Percentiles rank a stretch among this genome's conserved stretches.
phyloP scores from a whole-genome alignment of 2,888 invertebrate species.

The Syritta pipiens region DNA sequence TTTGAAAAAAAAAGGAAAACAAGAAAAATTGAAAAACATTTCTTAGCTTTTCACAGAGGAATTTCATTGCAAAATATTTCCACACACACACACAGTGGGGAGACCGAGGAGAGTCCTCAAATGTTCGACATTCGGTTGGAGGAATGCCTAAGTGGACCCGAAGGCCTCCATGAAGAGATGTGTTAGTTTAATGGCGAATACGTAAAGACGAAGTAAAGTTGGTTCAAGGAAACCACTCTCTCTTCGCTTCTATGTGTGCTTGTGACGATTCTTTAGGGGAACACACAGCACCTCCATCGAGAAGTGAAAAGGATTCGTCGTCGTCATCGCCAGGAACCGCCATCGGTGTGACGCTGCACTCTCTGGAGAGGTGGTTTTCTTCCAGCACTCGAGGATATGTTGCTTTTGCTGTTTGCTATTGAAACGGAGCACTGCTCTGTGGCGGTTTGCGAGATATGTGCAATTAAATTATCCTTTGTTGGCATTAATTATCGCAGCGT shows the following conservation, averaged over 20 bases:
- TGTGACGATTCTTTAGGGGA: too few species aligned
- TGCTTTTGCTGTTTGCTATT: slow-evolving; percentile 46
- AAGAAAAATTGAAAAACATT: not conserved
- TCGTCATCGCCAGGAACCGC: slow-evolving; percentile 5
- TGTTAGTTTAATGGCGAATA: slow-evolving; percentile 17
- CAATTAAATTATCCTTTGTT: slow-evolving; percentile 57
- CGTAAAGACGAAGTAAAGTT: slow-evolving; percentile 32
- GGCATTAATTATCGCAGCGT: slow-evolving; percentile 43
- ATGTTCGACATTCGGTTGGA: slow-evolving; percentile 57
- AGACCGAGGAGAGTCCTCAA: slow-evolving; percentile 32
- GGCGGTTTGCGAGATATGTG: slow-evolving; percentile 13
- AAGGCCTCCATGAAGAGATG: slow-evolving; percentile 44
- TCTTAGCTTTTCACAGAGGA: slow-evolving; percentile 30
- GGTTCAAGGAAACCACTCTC: slow-evolving; percentile 57
- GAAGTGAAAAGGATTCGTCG: slow-evolving; percentile 38
- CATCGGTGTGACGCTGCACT: slow-evolving; percentile 17
- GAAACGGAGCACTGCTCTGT: slow-evolving; percentile 6
- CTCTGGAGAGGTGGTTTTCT: slow-evolving; percentile 22
- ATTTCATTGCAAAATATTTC: slow-evolving; percentile 56
- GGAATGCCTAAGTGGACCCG: slow-evolving; percentile 56
- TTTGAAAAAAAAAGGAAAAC: slow-evolving; percentile 18
- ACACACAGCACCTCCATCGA: too few species aligned
- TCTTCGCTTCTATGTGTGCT: slow-evolving; percentile 14
- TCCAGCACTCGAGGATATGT: slow-evolving; percentile 39
- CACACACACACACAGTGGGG: slow-evolving; percentile 4